Conservation (phyloP, 2,797 vertebrate species). For the Florisuga fusca region DNA sequence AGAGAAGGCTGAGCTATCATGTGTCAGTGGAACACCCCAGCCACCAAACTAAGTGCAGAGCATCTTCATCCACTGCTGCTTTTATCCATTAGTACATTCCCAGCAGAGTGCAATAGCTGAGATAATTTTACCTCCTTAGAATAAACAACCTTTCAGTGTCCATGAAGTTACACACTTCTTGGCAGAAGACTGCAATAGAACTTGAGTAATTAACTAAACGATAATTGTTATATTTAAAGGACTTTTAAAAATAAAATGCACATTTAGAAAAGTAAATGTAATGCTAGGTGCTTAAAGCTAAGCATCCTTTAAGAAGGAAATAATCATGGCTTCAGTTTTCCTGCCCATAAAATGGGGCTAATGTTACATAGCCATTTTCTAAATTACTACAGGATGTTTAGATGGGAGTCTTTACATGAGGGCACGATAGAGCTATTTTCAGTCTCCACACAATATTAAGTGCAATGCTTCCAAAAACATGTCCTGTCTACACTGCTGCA, state of each 20-base stretch:
- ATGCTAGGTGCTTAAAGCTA: constrained; percentile 11
- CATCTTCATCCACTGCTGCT: background rate
- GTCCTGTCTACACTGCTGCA: background rate
- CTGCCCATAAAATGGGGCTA: background rate
- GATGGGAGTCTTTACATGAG: background rate
- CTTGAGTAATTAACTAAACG: background rate
- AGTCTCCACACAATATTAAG: background rate
- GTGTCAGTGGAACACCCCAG: background rate
- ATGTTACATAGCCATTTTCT: constrained; percentile 23
- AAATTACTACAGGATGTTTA: constrained; percentile 51
- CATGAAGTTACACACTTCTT: background rate
- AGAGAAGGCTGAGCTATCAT: background rate
- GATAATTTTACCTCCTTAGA: constrained; percentile 1
- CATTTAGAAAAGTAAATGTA: constrained; percentile 8
- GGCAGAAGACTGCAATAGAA: background rate
- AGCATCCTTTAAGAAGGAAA: constrained; percentile 26
- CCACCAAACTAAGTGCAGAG: background rate
- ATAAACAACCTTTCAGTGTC: background rate
- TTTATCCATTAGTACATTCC: background rate
- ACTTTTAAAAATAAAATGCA: background rate
- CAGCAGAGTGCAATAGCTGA: background rate
- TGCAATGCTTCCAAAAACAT: background rate
- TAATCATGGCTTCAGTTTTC: constrained; percentile 4
- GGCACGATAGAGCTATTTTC: background rate
- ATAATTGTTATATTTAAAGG: background rate